Evolutionary conservation across 2,797 vertebrate species (phyloP).

Genomic region (Telmatherina bonti): DNA sequence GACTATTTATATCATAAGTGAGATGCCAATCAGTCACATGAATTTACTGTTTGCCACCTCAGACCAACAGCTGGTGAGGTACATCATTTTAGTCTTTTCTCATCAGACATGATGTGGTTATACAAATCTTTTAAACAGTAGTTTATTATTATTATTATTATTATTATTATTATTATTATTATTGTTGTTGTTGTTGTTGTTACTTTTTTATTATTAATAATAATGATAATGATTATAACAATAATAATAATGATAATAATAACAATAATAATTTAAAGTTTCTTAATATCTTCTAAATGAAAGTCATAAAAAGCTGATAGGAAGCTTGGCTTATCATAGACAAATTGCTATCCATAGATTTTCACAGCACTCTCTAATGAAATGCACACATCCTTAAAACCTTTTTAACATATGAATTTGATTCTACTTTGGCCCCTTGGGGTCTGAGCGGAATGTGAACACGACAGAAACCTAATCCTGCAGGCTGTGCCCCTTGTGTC

Average conservation of each 20-base stretch:
- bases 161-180: too few species aligned
- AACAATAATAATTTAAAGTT: too few species aligned
- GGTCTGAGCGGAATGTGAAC: constrained; percentile 72
- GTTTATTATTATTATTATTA: too few species aligned
- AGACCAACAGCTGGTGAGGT: not conserved
- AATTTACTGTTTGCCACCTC: not conserved
- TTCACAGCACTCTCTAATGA: constrained; percentile 36
- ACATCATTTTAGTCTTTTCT: too few species aligned
- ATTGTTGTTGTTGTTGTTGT: too few species aligned
- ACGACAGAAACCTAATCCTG: constrained; percentile 79
- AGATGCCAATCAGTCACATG: too few species aligned
- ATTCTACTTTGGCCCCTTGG: constrained; percentile 70
- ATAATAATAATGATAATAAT: too few species aligned
- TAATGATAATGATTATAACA: too few species aligned
- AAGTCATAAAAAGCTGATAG: not conserved
- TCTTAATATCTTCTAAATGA: not conserved
- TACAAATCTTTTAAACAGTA: too few species aligned
- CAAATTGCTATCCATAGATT: constrained; percentile 55
- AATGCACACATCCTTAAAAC: constrained; percentile 66
- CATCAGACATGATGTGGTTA: too few species aligned
- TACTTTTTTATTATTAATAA: too few species aligned
- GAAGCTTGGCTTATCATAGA: constrained; percentile 40
- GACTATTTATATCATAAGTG: too few species aligned
- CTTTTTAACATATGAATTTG: constrained; percentile 77
- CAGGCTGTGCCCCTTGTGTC: constrained; percentile 71